Base-by-base conservation (phyloP, 2,888 invertebrate genomes). In the Gastrophysa polygoni region DNA sequence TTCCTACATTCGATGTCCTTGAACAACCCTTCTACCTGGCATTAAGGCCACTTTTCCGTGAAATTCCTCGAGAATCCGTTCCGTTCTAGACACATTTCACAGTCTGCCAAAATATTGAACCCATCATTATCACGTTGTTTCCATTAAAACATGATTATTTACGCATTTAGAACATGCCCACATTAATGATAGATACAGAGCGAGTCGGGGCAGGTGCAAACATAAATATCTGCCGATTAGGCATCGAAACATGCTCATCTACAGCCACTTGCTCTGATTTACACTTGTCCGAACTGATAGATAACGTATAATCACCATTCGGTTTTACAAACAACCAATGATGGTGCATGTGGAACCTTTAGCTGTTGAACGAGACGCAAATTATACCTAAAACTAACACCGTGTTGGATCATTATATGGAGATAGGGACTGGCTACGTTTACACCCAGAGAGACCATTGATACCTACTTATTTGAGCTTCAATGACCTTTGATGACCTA, bases 381-480 rank as follows among this genome's bases (percentile, higher is more conserved):
- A 72, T 72, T 71, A 72, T 63, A 67, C 55, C 54, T 49, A 71
- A 70, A 69, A 70, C 72, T 71, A 72, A 72, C 69, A 70, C 69
- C 62, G 55, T 68, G 68, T 69, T 67, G 65, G 65, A 55, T 64
- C 46, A 54, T 60, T 59, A 24, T 7, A 51, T 47, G 38, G 56
- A 56, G 44, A 46, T 52, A 52, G 34, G 38, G 20, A 21, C n/a
- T 52, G 52, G 38, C 52, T 21, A 3, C 20, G n/a, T 52, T 18
- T 34, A 38, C 18, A n/a, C 6, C 5, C 1, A 18, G 7, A 17
- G n/a, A n/a, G n/a, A n/a, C n/a, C n/a, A n/a, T n/a, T n/a, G n/a
- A n/a, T n/a, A n/a, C n/a, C n/a, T n/a, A n/a, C n/a, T n/a, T n/a
- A n/a, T n/a, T n/a, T n/a, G n/a, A n/a, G n/a, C n/a, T n/a, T n/a